phyloP scores from a whole-genome alignment of 2,888 invertebrate species.

The Oxystoma pomonae region DNA sequence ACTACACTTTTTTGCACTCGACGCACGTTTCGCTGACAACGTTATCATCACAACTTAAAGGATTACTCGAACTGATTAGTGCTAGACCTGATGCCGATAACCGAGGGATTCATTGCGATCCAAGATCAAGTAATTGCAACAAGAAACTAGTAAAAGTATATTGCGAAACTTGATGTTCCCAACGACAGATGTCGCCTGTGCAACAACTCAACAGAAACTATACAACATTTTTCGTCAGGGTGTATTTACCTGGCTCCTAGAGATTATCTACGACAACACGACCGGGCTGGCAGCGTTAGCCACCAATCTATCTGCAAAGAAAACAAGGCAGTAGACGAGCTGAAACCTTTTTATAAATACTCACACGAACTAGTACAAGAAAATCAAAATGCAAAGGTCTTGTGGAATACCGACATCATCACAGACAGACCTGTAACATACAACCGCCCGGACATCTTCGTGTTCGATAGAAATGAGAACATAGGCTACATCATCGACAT shows the following conservation, averaged over 20 bases:
- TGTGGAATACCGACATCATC: not conserved
- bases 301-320: not conserved
- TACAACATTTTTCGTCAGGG: not conserved
- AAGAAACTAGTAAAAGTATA: not conserved
- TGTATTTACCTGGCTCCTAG: conserved; percentile 1
- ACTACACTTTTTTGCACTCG: too few relatives aligned
- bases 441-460: not conserved
- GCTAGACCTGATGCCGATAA: too few relatives aligned
- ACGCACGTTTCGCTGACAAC: too few relatives aligned
- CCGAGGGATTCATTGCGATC: not conserved
- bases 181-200: not conserved
- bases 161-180: not conserved
- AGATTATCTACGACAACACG: not conserved
- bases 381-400: not conserved
- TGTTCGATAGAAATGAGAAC: not conserved
- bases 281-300: not conserved
- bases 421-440: not conserved
- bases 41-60: too few relatives aligned
- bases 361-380: not conserved
- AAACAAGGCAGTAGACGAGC: not conserved
- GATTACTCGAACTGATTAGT: too few relatives aligned
- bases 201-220: not conserved
- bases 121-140: not conserved
- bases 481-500: not conserved
- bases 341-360: not conserved